Base-by-base conservation (phyloP, 1,140 invertebrate species). In the Potamilus streckersoni region DNA sequence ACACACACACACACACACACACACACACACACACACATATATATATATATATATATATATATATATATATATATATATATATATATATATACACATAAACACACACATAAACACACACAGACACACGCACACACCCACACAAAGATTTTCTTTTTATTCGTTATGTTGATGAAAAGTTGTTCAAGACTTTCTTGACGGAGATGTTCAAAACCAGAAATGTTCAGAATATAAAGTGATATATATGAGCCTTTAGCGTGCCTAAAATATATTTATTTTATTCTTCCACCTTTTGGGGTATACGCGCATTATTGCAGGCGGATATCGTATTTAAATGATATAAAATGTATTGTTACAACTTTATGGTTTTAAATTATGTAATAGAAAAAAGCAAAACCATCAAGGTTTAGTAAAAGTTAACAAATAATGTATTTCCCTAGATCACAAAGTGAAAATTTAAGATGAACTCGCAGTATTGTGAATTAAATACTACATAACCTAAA, bases 1-100 rank as follows among this genome's bases (percentile, higher is more conserved):
- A 95, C 49, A 95, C 93, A 82, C 95, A 93, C 81, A 95, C 94
- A 84, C 95, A 58, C 88, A 95, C 95, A 83, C 94, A 95, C 83
- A 94, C 95, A 82, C 95, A 94, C 76, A 95, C n/a, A n/a, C n/a
- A n/a, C n/a, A n/a, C n/a, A n/a, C n/a, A n/a, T n/a, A n/a, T n/a
- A n/a, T n/a, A n/a, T n/a, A n/a, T n/a, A n/a, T n/a, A n/a, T n/a
- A n/a, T n/a, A n/a, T n/a, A n/a, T n/a, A n/a, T n/a, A n/a, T n/a
- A n/a, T n/a, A n/a, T n/a, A n/a, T n/a, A n/a, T n/a, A n/a, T n/a
- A n/a, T n/a, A n/a, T n/a, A n/a, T n/a, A n/a, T n/a, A n/a, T n/a
- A n/a, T n/a, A n/a, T n/a, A n/a, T n/a, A n/a, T n/a, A n/a, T n/a
- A n/a, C n/a, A n/a, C n/a, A n/a, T n/a, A n/a, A n/a, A n/a, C n/a